A percentile compares a stretch with the other conserved stretches of the same genome.
phyloP scores from a whole-genome alignment of 2,797 vertebrate genomes.

The Helicolenus hilgendorfi region DNA sequence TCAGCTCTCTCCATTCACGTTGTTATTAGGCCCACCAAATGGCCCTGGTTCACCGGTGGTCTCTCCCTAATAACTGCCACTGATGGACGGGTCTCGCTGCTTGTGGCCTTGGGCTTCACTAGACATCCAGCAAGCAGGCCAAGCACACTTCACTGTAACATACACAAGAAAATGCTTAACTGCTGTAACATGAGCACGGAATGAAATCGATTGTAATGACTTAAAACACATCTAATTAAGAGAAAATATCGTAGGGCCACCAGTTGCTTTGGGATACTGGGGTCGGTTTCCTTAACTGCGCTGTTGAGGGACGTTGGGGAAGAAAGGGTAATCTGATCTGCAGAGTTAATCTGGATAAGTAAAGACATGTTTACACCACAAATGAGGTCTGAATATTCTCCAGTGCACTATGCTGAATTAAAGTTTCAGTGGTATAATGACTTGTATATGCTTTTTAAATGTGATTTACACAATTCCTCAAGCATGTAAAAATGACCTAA shows the following conservation, averaged over 20 bases:
- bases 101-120: conserved; percentile 92
- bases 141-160: conserved; percentile 72
- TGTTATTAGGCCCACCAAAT: conserved; percentile 93
- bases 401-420: conserved; percentile 85
- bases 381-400: conserved; percentile 91
- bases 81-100: conserved; percentile 91
- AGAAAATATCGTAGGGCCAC: conserved; percentile 86
- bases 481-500: conserved; percentile 87
- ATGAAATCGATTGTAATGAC: conserved; percentile 86
- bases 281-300: conserved; percentile 70
- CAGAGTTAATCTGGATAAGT: conserved; percentile 90
- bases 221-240: conserved; percentile 90
- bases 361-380: conserved; percentile 92
- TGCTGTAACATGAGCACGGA: conserved; percentile 82
- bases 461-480: conserved; percentile 90
- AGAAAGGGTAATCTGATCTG: conserved; percentile 85
- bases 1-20: conserved; percentile 88
- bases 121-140: conserved; percentile 69
- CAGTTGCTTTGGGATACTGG: conserved; percentile 78
- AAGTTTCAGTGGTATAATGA: conserved; percentile 86
- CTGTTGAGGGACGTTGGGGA: conserved; percentile 64
- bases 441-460: conserved; percentile 85
- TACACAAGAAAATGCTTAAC: conserved; percentile 72
- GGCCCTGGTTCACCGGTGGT: conserved; percentile 92
- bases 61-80: conserved; percentile 90